phyloP scores from a whole-genome alignment of 2,888 invertebrate species.

The Troides oblongomaculatus region DNA sequence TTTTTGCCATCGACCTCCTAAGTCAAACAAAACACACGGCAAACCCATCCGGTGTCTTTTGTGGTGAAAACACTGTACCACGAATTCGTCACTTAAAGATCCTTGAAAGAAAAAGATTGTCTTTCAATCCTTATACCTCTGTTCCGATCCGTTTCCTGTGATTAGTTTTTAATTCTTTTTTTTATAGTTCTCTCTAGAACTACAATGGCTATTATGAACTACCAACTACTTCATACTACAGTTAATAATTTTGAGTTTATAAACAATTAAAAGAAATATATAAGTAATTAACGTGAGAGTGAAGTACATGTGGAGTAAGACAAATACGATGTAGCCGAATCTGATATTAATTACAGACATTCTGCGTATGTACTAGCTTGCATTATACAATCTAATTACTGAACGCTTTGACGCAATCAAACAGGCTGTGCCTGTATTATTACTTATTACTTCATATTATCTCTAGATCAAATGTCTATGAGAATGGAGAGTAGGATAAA shows the following conservation, averaged over 20 bases:
- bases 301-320: slow-evolving; percentile 11
- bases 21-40: slow-evolving; percentile 58
- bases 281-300: background rate
- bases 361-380: slow-evolving; percentile 15
- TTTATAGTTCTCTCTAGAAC: background rate
- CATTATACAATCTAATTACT: slow-evolving; percentile 30
- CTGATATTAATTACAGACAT: slow-evolving; percentile 30
- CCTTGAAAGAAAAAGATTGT: slow-evolving; percentile 31
- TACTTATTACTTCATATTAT: slow-evolving; percentile 1
- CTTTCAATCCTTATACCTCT: slow-evolving; percentile 7
- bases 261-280: no score
- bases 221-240: background rate
- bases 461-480: background rate
- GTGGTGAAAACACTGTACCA: slow-evolving; percentile 40
- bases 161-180: background rate
- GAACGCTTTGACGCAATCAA: slow-evolving; percentile 28
- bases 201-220: background rate
- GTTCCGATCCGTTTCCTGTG: slow-evolving; percentile 6
- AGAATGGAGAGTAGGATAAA: no score
- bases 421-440: slow-evolving; percentile 2
- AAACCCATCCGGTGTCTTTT: slow-evolving; percentile 64
- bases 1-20: slow-evolving; percentile 60
- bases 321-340: slow-evolving; percentile 24
- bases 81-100: slow-evolving; percentile 32
- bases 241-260: no score